Conservation (phyloP, 2,888 invertebrate species). For the Cactoblastis cactorum region DNA sequence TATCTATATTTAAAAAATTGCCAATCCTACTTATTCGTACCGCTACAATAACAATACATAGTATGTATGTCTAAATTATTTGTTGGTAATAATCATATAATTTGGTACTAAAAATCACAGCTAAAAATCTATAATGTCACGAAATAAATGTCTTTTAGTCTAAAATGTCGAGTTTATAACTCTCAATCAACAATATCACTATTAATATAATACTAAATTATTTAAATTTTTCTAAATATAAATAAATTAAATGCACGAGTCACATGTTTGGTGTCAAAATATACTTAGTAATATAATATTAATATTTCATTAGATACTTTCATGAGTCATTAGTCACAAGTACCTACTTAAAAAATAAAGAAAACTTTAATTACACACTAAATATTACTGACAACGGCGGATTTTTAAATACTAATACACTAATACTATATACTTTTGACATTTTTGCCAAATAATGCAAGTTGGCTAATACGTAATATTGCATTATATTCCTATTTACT, state of each 20-base stretch:
- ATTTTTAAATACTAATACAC: background rate
- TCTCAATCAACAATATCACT: background rate
- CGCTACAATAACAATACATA: background rate
- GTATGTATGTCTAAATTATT: background rate
- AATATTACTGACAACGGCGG: background rate
- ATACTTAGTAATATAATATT: background rate
- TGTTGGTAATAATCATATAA: conserved; percentile 17
- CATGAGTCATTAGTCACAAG: no score
- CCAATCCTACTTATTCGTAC: background rate
- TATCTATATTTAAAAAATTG: background rate
- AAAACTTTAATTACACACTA: background rate
- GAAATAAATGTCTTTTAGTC: background rate
- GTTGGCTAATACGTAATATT: background rate
- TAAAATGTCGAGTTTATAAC: background rate
- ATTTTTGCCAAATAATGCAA: background rate
- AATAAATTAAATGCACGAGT: conserved; percentile 17
- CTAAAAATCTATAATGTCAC: conserved; percentile 6
- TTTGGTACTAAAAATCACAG: conserved; percentile 39
- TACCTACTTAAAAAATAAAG: background rate
- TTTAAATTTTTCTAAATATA: conserved; percentile 2
- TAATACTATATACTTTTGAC: background rate
- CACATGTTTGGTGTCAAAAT: background rate
- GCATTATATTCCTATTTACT: background rate
- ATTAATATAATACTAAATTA: no score
- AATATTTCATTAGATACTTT: background rate